Evolutionary conservation across 2,113 vertebrate species (phyloP).

Genomic region (Ptilorrhoa leucosticta): DNA sequence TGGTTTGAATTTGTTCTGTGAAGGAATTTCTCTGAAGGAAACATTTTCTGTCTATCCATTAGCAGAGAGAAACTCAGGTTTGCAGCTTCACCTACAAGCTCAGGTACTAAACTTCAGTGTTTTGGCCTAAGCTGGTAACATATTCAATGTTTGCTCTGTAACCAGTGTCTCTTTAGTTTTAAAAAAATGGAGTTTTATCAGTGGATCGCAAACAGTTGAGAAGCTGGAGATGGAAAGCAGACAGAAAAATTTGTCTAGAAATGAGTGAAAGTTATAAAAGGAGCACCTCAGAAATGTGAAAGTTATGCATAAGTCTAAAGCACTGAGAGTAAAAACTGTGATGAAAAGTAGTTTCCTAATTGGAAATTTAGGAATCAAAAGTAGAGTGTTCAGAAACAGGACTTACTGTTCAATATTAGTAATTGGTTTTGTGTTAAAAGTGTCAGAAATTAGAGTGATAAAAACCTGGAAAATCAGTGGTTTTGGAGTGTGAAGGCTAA

Average conservation of each 20-base stretch:
- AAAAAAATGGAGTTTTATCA: not conserved
- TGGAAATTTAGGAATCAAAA: not conserved
- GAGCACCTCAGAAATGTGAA: not conserved
- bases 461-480: not conserved
- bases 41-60: fast-evolving
- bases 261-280: not conserved
- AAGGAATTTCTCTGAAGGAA: not conserved
- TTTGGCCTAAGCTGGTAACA: fast-evolving
- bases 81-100: not conserved
- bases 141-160: not conserved
- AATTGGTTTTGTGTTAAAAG: not conserved
- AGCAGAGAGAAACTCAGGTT: not conserved
- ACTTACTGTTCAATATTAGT: fast-evolving
- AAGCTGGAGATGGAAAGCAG: not conserved
- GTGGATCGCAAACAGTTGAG: fast-evolving
- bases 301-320: not conserved
- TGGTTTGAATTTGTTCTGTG: not conserved
- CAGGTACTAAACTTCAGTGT: fast-evolving
- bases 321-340: not conserved
- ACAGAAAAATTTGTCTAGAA: not conserved
- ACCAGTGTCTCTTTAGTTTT: fast-evolving
- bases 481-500: not conserved
- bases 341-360: not conserved
- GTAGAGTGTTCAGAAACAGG: not conserved
- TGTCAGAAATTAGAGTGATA: not conserved